Conservation (phyloP, 2,113 vertebrate genomes). For the Campylomormyrus tamandua region DNA sequence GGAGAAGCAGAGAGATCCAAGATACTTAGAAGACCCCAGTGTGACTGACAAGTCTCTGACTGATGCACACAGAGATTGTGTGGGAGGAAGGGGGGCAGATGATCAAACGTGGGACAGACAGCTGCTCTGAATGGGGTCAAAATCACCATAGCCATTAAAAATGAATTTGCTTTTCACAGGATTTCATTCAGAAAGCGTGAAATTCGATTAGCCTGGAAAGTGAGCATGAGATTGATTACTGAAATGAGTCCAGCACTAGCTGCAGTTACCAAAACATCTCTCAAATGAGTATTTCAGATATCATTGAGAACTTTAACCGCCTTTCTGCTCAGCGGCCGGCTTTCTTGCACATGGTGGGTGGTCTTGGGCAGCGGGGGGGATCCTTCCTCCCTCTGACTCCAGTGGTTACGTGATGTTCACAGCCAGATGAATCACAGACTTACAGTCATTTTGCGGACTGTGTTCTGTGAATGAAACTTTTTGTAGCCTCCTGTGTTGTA, state of each 20-base stretch:
- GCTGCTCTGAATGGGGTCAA: background rate
- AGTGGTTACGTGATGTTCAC: background rate
- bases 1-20: background rate
- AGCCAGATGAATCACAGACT: background rate
- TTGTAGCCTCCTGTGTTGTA: background rate
- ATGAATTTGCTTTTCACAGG: background rate
- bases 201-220: background rate
- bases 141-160: slow-evolving; percentile 1
- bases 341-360: background rate
- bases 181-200: background rate
- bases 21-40: background rate
- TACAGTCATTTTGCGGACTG: background rate
- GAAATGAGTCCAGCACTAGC: background rate
- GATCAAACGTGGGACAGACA: background rate
- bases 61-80: background rate
- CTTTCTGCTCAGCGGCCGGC: background rate
- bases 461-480: background rate
- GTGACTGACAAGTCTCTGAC: background rate
- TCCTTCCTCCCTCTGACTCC: background rate
- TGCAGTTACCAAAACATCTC: background rate
- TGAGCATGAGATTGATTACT: background rate
- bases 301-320: background rate
- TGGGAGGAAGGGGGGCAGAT: background rate
- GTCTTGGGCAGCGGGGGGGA: background rate
- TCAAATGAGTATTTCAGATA: background rate